These are phyloP conservation scores for Percina caprodes DNA, from an alignment of 2,113 vertebrate genomes.

Conservation along the genomic window DNA sequence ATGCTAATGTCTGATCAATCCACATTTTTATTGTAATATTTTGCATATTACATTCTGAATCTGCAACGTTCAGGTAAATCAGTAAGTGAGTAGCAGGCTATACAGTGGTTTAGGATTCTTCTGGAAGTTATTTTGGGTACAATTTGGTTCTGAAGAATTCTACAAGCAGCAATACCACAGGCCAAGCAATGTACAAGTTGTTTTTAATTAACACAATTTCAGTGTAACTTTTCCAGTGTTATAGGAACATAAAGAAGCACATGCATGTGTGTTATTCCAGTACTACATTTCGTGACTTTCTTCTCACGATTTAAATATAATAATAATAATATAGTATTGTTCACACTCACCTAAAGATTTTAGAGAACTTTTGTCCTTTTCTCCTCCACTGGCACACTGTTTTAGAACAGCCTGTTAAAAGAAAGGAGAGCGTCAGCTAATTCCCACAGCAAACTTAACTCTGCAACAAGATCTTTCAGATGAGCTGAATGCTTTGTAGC, in stretches of 20 bases:
- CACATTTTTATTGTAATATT: too few relatives aligned
- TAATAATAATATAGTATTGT: neutral
- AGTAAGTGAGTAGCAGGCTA: too few relatives aligned
- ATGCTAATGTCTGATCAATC: too few relatives aligned
- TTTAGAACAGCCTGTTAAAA: conserved; percentile 79
- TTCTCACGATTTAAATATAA: neutral
- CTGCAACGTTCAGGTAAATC: too few relatives aligned
- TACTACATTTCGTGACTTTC: neutral
- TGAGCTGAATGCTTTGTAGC: conserved; percentile 18
- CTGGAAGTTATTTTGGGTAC: too few relatives aligned
- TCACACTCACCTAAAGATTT: conserved; percentile 71
- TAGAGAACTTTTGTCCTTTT: conserved; percentile 55
- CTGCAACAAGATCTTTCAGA: conserved; percentile 20
- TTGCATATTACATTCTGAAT: too few relatives aligned
- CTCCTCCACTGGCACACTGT: conserved; percentile 57
- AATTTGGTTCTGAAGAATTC: too few relatives aligned
- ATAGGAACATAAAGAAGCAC: neutral
- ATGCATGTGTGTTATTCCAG: neutral
- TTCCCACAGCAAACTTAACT: conserved; percentile 32
- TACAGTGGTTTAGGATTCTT: too few relatives aligned
- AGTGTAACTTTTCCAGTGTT: neutral
- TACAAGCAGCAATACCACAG: too few relatives aligned
- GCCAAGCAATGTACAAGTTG: neutral
- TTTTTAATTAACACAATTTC: neutral
- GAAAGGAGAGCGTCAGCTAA: conserved; percentile 38